phyloP scores from a whole-genome alignment of 2,888 invertebrate genomes.

The Apamea crenata region DNA sequence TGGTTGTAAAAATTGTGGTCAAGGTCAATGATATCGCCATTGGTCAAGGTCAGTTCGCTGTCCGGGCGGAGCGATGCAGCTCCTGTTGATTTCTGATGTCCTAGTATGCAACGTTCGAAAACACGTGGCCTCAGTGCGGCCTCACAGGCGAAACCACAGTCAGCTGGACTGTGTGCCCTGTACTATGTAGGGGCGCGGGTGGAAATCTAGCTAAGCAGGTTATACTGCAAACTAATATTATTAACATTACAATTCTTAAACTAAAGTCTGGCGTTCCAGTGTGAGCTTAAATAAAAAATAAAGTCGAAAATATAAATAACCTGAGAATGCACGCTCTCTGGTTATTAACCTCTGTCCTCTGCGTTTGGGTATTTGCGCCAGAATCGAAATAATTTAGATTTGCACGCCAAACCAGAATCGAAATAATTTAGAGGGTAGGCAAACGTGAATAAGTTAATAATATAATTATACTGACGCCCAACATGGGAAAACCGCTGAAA shows the following conservation, averaged over 20 bases:
- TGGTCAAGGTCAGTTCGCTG: not conserved
- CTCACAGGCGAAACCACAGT: not conserved
- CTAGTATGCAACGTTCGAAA: conserved; percentile 35
- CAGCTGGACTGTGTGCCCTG: not conserved
- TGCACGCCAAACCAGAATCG: not conserved
- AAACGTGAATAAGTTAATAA: not conserved
- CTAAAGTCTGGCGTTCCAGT: no score
- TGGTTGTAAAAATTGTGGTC: no score
- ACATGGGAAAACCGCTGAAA: not conserved
- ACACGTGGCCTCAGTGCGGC: conserved; percentile 29
- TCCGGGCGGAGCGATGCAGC: not conserved
- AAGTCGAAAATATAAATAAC: not conserved
- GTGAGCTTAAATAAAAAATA: no score
- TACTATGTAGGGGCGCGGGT: not conserved
- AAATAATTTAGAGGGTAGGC: not conserved
- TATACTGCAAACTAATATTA: not conserved
- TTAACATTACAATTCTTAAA: not conserved
- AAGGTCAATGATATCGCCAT: no score
- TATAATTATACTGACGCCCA: not conserved
- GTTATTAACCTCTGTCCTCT: not conserved
- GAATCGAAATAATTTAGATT: not conserved
- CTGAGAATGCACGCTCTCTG: not conserved
- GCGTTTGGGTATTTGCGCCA: not conserved
- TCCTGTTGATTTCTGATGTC: conserved; percentile 11
- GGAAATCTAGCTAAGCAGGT: not conserved